Conservation (phyloP, 2,888 invertebrate species). For the Caenorhabditis uteleia region DNA sequence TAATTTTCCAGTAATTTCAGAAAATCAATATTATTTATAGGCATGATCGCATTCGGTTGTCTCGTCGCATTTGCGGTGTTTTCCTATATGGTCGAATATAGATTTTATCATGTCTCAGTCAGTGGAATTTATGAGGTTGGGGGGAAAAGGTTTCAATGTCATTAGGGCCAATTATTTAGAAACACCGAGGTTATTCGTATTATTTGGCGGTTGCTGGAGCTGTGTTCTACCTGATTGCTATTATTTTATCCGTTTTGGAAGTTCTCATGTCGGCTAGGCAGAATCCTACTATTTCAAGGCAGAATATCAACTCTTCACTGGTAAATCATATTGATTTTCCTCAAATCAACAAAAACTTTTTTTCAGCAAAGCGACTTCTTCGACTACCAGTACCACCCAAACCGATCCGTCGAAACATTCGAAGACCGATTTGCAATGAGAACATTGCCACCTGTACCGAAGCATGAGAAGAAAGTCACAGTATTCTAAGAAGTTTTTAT, state of each 20-base stretch:
- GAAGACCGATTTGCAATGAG: constrained; percentile 58
- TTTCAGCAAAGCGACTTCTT: constrained; percentile 39
- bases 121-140: constrained; percentile 67
- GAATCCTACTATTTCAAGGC: constrained; percentile 21
- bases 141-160: too few relatives aligned
- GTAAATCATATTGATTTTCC: constrained; percentile 9
- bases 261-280: constrained; percentile 15
- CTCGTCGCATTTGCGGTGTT: constrained; percentile 58
- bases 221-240: constrained; percentile 41
- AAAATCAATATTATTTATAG: constrained; percentile 46
- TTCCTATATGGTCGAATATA: constrained; percentile 67
- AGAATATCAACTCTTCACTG: constrained; percentile 32
- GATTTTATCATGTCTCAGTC: constrained; percentile 67
- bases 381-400: constrained; percentile 36
- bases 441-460: constrained; percentile 47
- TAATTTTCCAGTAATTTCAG: too few relatives aligned
- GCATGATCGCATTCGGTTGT: constrained; percentile 45
- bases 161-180: constrained; percentile 43
- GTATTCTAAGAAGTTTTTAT: constrained; percentile 11
- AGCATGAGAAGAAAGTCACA: constrained; percentile 26
- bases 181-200: constrained; percentile 66
- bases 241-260: constrained; percentile 12
- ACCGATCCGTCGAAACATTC: constrained; percentile 27
- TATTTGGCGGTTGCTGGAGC: constrained; percentile 56
- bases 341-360: not conserved